Base-by-base conservation (phyloP, 1,140 invertebrate genomes). In the Andricus grossulariae region DNA sequence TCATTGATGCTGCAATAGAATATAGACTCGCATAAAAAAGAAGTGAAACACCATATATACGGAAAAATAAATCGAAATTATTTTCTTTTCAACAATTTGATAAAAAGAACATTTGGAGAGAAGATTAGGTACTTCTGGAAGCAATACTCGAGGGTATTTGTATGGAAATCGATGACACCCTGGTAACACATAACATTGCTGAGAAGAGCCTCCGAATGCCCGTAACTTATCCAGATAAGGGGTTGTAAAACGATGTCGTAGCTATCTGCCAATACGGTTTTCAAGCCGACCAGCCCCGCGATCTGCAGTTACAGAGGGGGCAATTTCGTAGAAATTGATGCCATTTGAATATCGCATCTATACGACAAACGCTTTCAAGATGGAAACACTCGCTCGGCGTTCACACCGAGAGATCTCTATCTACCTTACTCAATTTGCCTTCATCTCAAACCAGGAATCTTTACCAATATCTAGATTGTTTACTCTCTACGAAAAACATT, bases 151-250 rank as follows among this genome's bases (percentile, higher is more conserved):
- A 66, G 57, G 25, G 32, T 79, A 86, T 86, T 86, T 84, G 75
- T 80, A 86, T 84, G 85, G 86, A 88, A 89, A 90, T 89, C 87
- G 85, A 88, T 88, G 84, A 87, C 81, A 84, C 78, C 80, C 81
- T 75, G 60, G 70, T 73, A 73, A 86, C 78, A 73, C 80, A 55
- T 78, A 84, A 84, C 74, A 72, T 60, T 76, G n/a, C 60, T 57
- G 66, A 39, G 75, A 74, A 77, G 78, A 84, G 80, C 80, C 79
- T 84, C 71, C 66, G 81, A 85, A 86, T 87, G 84, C 78, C 84
- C 84, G 86, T 89, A 88, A 88, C 85, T 88, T 89, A 90, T 88
- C 81, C 82, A 87, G 88, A 91, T 90, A 90, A 90, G 90, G 84
- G 88, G 86, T 88, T 90, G 88, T 90, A 90, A 90, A 90, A 89